Evolutionary conservation across 2,888 invertebrate species (phyloP).

Genomic region (Microctonus brassicae): DNA sequence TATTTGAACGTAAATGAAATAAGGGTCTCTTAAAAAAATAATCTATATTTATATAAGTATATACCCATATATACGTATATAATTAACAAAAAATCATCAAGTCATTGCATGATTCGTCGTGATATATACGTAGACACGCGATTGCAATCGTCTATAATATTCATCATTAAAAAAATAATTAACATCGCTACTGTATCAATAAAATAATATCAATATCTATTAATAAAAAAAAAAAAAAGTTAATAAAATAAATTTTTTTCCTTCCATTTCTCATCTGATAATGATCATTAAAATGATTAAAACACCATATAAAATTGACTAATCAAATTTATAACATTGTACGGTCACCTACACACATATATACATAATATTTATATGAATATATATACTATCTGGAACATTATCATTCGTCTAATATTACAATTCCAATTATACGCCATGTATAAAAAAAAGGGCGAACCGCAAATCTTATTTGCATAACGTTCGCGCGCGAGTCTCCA

Average conservation of each 20-base stretch:
- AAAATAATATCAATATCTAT: slow-evolving; percentile 6
- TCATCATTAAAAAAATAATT: slow-evolving; percentile 37
- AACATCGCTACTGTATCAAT: slow-evolving; percentile 23
- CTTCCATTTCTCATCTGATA: not conserved
- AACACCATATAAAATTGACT: not conserved
- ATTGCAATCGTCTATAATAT: slow-evolving; percentile 30
- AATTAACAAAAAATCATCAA: slow-evolving; percentile 29
- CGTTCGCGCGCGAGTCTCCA: slow-evolving; percentile 48
- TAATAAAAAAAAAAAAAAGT: slow-evolving; percentile 4
- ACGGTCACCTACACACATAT: too few relatives aligned
- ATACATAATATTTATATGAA: too few relatives aligned
- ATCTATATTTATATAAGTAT: not conserved
- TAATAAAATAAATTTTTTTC: slow-evolving; percentile 4
- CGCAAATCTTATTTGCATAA: slow-evolving; percentile 66
- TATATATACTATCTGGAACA: too few relatives aligned
- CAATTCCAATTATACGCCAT: slow-evolving; percentile 60
- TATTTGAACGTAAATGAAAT: too few relatives aligned
- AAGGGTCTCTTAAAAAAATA: too few relatives aligned
- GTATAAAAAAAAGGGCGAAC: slow-evolving; percentile 49
- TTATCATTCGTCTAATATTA: not conserved
- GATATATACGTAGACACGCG: slow-evolving; percentile 28
- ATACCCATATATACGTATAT: slow-evolving; percentile 6
- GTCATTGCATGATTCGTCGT: slow-evolving; percentile 23
- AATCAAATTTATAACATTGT: too few relatives aligned
- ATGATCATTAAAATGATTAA: not conserved